A percentile compares a stretch with the other conserved stretches of the same genome.
These are phyloP conservation scores for Zelostemma sp. DNA, from an alignment of 1,140 invertebrate species.

Conservation along the genomic window DNA sequence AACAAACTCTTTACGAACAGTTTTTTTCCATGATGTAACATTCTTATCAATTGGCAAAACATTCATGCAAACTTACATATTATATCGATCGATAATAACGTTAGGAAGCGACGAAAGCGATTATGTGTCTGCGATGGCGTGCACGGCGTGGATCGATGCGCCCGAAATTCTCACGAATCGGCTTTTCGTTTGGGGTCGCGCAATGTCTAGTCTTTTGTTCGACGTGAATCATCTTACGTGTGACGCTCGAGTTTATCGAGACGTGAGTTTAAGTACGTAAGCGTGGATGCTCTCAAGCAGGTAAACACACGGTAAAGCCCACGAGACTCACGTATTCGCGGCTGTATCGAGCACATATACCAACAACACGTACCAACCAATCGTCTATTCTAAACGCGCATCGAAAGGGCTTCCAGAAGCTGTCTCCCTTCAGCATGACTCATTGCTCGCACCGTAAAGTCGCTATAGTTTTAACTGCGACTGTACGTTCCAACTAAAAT, in stretches of 20 bases:
- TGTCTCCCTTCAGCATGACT: slow-evolving; percentile 50
- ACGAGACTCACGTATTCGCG: slow-evolving; percentile 17
- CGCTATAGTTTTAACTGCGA: slow-evolving; percentile 37
- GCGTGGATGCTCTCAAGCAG: slow-evolving; percentile 30
- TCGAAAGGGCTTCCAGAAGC: slow-evolving; percentile 52
- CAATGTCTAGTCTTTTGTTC: slow-evolving; percentile 53
- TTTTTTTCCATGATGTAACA: too few relatives aligned
- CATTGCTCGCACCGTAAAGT: slow-evolving; percentile 51
- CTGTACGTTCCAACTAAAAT: slow-evolving; percentile 12
- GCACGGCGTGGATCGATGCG: slow-evolving; percentile 28
- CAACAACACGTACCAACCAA: too few relatives aligned
- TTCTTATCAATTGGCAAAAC: too few relatives aligned
- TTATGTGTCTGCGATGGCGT: slow-evolving; percentile 20
- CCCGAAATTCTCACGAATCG: slow-evolving; percentile 50
- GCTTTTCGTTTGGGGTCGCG: slow-evolving; percentile 39
- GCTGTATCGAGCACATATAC: too few relatives aligned
- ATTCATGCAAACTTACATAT: too few relatives aligned
- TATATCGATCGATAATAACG: too few relatives aligned
- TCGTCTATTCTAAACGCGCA: too few relatives aligned
- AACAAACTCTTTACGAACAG: too few relatives aligned
- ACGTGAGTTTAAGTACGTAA: slow-evolving; percentile 29
- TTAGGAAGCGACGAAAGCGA: slow-evolving; percentile 24
- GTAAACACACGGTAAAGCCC: slow-evolving; percentile 27
- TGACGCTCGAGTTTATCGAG: slow-evolving; percentile 37
- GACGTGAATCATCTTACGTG: slow-evolving; percentile 49